A percentile compares a stretch with the other conserved stretches of the same genome.
Evolutionary conservation across 2,113 vertebrate genomes (phyloP).

Genomic region (Dasyprocta punctata): DNA sequence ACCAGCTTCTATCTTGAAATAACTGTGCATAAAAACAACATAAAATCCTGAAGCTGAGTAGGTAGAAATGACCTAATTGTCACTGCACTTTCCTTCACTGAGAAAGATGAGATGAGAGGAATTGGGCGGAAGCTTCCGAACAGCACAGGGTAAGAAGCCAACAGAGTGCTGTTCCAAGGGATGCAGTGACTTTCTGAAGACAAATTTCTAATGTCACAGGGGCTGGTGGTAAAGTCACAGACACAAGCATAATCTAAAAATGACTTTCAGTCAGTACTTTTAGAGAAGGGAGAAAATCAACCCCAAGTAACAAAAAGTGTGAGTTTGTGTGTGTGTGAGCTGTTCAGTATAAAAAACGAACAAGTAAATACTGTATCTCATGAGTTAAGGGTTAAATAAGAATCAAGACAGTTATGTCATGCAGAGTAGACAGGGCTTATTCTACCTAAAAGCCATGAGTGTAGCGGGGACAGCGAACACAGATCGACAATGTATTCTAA

Average conservation of each 20-base stretch:
- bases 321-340: neutral
- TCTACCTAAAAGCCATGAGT: constrained; percentile 28
- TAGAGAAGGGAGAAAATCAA: neutral
- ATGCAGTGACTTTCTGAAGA: neutral
- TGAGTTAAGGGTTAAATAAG: constrained; percentile 40
- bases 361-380: constrained; percentile 55
- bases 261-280: neutral
- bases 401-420: constrained; percentile 26
- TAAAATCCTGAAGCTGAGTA: neutral
- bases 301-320: constrained; percentile 5
- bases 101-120: neutral
- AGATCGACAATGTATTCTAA: constrained; percentile 73
- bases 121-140: neutral
- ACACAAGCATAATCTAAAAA: neutral
- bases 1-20: neutral
- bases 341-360: constrained; percentile 36
- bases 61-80: neutral
- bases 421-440: constrained; percentile 47
- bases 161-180: neutral
- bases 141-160: neutral
- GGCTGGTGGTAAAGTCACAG: neutral
- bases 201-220: neutral
- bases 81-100: neutral
- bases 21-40: neutral
- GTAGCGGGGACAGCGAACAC: constrained; percentile 30